These are phyloP conservation scores for Arizona elegans DNA, from an alignment of 2,113 vertebrate genomes.

Conservation along the genomic window DNA sequence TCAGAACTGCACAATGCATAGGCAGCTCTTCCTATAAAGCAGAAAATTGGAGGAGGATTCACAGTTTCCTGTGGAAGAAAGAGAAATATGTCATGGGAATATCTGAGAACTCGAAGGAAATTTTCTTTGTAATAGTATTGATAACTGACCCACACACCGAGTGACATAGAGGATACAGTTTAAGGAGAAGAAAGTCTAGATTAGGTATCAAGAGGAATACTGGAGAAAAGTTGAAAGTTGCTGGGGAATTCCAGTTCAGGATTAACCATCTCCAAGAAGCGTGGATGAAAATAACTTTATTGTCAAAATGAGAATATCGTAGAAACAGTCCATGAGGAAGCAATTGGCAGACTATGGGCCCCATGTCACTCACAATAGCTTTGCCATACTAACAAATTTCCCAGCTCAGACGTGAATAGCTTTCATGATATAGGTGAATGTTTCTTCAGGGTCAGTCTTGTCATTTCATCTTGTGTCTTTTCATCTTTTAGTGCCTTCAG, in stretches of 20 bases:
- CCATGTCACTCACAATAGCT: background rate
- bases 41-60: background rate
- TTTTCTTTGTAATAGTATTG: background rate
- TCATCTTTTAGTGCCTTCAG: constrained; percentile 70
- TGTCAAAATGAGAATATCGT: background rate
- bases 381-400: background rate
- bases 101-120: background rate
- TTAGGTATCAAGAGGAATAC: background rate
- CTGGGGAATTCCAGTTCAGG: background rate
- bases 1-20: background rate
- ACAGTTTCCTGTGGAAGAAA: background rate
- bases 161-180: background rate
- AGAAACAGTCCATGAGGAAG: background rate
- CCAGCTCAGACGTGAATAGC: constrained; percentile 25
- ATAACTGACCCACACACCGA: background rate
- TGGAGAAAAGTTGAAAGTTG: background rate
- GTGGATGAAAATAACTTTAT: background rate
- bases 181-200: background rate
- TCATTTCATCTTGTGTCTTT: constrained; percentile 66
- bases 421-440: constrained; percentile 11
- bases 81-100: background rate
- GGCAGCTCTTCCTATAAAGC: background rate
- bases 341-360: background rate
- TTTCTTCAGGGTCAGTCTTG: constrained; percentile 60
- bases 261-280: background rate